phyloP scores from a whole-genome alignment of 2,113 vertebrate species.

The Rattus norvegicus region DNA sequence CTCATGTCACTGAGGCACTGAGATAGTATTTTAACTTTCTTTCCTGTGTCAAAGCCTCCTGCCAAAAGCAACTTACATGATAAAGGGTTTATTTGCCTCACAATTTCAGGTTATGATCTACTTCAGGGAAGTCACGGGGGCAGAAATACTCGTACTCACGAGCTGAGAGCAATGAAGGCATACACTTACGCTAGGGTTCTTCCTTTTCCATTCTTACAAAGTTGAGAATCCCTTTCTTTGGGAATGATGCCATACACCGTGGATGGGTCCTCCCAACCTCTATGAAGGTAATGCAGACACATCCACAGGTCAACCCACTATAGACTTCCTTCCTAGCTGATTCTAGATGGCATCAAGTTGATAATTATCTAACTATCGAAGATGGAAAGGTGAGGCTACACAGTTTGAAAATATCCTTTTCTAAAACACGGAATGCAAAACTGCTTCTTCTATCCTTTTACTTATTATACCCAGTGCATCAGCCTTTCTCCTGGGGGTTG shows the following conservation, averaged over 20 bases:
- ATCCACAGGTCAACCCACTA: neutral
- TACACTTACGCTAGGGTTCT: neutral
- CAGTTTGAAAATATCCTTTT: neutral
- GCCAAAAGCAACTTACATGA: neutral
- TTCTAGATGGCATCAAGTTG: neutral
- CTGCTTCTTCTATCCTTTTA: neutral
- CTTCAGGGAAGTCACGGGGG: neutral
- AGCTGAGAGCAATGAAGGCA: neutral
- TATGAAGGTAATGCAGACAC: neutral
- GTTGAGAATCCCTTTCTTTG: neutral
- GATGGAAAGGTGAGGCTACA: neutral
- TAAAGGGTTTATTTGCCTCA: neutral
- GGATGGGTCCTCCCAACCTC: neutral
- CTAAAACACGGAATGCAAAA: neutral
- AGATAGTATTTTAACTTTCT: neutral
- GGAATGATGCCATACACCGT: neutral
- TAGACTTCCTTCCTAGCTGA: neutral
- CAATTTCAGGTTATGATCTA: neutral
- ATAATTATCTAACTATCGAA: neutral
- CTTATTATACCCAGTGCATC: neutral
- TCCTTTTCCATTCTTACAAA: neutral
- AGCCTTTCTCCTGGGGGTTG: neutral
- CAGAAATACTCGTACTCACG: no score
- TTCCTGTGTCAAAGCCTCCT: neutral
- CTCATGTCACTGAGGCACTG: neutral